These are phyloP conservation scores for Morphnarchus princeps DNA, from an alignment of 2,113 vertebrate genomes.

Conservation along the genomic window DNA sequence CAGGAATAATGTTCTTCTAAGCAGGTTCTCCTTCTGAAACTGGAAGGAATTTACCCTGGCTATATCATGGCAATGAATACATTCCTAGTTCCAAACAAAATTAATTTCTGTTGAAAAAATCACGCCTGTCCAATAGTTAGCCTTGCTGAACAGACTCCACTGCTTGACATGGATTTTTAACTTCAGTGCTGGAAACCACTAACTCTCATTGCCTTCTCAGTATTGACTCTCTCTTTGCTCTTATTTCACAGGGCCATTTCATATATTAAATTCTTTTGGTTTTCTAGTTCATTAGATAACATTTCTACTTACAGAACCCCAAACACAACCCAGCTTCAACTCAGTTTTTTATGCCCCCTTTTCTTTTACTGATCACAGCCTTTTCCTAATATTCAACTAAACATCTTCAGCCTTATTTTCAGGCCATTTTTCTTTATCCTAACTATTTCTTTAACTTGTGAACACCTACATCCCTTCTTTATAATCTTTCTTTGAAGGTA, in stretches of 20 bases:
- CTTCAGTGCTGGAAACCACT: not conserved
- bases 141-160: not conserved
- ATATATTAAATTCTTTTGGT: not conserved
- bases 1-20: not conserved
- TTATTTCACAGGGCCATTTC: not conserved
- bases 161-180: not conserved
- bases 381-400: conserved; percentile 41
- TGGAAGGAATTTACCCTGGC: not conserved
- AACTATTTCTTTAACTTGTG: not conserved
- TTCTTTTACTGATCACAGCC: not conserved
- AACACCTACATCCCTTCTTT: conserved; percentile 39
- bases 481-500: conserved; percentile 33
- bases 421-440: conserved; percentile 30
- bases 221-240: not conserved
- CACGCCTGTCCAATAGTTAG: not conserved
- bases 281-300: not conserved
- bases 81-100: not conserved
- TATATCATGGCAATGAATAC: not conserved
- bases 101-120: not conserved
- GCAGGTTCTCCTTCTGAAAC: not conserved
- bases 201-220: not conserved
- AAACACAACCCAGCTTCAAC: not conserved
- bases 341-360: conserved; percentile 21
- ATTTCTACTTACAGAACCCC: not conserved
- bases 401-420: conserved; percentile 46